phyloP scores from a whole-genome alignment of 2,888 invertebrate species.

The Drosophila limbata region DNA sequence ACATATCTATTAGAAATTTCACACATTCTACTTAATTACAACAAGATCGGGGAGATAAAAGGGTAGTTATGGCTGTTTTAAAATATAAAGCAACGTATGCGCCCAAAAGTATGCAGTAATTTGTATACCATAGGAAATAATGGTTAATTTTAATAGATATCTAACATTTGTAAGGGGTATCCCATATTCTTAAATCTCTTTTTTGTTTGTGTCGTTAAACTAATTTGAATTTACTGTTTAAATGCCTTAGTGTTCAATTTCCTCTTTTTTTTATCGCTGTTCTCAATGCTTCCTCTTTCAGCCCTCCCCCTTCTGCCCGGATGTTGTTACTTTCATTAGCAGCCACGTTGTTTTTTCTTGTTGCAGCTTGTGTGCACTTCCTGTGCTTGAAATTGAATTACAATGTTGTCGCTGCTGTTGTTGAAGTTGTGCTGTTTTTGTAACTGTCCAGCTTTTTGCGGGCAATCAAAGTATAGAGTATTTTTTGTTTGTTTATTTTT shows the following conservation, averaged over 20 bases:
- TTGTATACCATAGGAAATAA: no score
- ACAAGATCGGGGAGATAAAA: no score
- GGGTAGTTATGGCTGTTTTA: no score
- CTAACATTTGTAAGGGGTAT: no score
- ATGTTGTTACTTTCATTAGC: conserved; percentile 66
- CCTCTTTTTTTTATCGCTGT: background rate
- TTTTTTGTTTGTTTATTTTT: conserved; percentile 42
- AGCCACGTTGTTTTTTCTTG: conserved; percentile 39
- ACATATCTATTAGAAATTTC: no score
- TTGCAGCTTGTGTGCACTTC: conserved; percentile 59
- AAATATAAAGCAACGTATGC: no score
- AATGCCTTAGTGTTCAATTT: conserved; percentile 43
- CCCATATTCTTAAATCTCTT: no score
- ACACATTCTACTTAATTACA: no score
- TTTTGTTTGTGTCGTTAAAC: conserved; percentile 14
- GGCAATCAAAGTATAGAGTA: conserved; percentile 68
- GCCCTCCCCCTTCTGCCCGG: background rate
- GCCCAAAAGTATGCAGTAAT: no score
- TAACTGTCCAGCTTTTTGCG: conserved; percentile 42
- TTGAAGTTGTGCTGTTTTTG: conserved; percentile 45
- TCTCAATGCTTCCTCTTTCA: background rate
- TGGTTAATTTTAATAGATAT: no score
- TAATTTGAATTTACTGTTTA: conserved; percentile 48
- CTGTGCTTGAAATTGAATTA: conserved; percentile 72
- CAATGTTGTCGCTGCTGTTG: conserved; percentile 66